phyloP scores from a whole-genome alignment of 1,140 invertebrate genomes.

The Phortica variegata region DNA sequence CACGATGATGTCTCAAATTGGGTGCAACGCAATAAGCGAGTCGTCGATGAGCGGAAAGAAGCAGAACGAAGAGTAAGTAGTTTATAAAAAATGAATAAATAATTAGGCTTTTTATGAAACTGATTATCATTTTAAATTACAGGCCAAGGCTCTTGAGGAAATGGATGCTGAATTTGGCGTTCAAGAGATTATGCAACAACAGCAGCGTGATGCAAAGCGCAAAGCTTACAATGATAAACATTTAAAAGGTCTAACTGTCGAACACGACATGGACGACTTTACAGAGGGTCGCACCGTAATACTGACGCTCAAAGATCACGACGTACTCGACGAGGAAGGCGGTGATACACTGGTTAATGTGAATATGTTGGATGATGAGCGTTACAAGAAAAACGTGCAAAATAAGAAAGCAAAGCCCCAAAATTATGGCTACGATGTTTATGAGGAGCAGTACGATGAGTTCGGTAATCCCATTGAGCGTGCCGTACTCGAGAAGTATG shows the following conservation, averaged over 20 bases:
- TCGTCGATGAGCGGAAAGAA: conserved; percentile 79
- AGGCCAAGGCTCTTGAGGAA: conserved; percentile 92
- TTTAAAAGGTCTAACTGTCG: conserved; percentile 82
- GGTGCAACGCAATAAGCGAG: conserved; percentile 78
- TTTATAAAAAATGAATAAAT: neutral
- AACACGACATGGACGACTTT: conserved; percentile 81
- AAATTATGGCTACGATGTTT: conserved; percentile 85
- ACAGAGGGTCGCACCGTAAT: conserved; percentile 83
- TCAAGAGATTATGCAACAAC: conserved; percentile 77
- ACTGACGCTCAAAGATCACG: conserved; percentile 92
- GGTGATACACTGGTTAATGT: conserved; percentile 93
- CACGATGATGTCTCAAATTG: conserved; percentile 74
- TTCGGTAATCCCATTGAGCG: conserved; percentile 72
- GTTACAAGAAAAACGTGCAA: conserved; percentile 84
- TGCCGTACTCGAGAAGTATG: conserved; percentile 86
- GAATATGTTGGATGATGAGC: conserved; percentile 92
- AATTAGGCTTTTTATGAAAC: too few species aligned
- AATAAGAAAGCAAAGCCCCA: conserved; percentile 80
- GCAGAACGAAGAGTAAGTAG: conserved; percentile 79
- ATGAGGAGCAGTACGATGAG: conserved; percentile 83
- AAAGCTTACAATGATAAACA: conserved; percentile 69
- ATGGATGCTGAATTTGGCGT: conserved; percentile 95
- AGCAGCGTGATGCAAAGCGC: conserved; percentile 66
- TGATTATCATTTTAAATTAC: conserved; percentile 8
- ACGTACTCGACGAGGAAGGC: conserved; percentile 84